Percentiles rank a stretch among this genome's conserved stretches.
phyloP scores from a whole-genome alignment of 2,888 invertebrate species.

The Fissipunctia ypsillon region DNA sequence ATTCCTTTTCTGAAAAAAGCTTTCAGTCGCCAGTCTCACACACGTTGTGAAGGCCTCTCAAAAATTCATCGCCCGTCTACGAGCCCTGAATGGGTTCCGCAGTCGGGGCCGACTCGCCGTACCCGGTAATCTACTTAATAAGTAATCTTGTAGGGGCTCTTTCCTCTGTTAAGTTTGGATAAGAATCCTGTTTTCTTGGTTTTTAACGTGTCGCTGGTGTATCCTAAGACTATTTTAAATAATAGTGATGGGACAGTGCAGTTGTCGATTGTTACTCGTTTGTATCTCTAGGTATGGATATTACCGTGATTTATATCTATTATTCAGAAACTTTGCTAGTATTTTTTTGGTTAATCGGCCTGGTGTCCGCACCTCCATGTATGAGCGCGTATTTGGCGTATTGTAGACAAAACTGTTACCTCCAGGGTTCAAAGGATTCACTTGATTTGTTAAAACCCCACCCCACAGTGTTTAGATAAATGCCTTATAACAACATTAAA shows the following conservation, averaged over 20 bases:
- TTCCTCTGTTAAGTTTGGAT: slow-evolving; percentile 70
- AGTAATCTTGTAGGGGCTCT: slow-evolving; percentile 79
- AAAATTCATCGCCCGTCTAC: slow-evolving; percentile 90
- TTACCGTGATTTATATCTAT: too few relatives aligned
- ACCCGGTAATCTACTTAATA: slow-evolving; percentile 86
- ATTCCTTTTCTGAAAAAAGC: slow-evolving; percentile 84
- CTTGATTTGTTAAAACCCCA: not conserved
- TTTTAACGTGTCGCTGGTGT: slow-evolving; percentile 42
- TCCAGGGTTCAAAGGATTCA: too few relatives aligned
- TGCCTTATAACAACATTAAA: not conserved
- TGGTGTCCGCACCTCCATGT: too few relatives aligned
- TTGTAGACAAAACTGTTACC: not conserved
- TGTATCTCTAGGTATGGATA: not conserved
- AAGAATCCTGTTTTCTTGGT: slow-evolving; percentile 68
- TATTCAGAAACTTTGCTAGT: not conserved
- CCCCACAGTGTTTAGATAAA: not conserved
- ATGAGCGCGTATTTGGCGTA: not conserved
- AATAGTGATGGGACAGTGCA: not conserved
- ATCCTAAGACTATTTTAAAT: slow-evolving; percentile 5
- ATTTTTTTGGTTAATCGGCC: not conserved
- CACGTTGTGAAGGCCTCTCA: slow-evolving; percentile 87
- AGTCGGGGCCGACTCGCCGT: slow-evolving; percentile 74
- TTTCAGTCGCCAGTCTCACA: slow-evolving; percentile 80
- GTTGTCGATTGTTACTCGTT: not conserved
- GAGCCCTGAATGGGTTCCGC: slow-evolving; percentile 81